A percentile compares a stretch with the other conserved stretches of the same genome.
Conservation (phyloP, 2,113 vertebrate species). For the Catharus minimus region DNA sequence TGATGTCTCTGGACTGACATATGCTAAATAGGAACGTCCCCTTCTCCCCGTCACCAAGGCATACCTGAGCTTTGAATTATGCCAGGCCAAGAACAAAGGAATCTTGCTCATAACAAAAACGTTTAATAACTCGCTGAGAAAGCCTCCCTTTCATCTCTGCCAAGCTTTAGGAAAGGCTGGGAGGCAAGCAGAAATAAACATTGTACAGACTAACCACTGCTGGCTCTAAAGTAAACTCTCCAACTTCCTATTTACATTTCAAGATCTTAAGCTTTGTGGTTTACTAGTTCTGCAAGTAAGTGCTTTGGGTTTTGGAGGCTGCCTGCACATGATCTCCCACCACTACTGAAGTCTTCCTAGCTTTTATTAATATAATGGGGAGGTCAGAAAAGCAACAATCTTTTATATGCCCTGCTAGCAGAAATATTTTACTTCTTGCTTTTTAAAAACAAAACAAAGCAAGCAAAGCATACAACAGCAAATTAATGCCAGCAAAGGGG, state of each 20-base stretch:
- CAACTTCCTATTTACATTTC: conserved; percentile 74
- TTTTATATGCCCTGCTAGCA: conserved; percentile 48
- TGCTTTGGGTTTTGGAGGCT: conserved; percentile 63
- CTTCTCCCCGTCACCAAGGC: conserved; percentile 10
- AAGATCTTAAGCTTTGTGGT: conserved; percentile 66
- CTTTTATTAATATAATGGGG: conserved; percentile 64
- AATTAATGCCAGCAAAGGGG: conserved; percentile 31
- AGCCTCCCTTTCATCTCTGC: conserved; percentile 60
- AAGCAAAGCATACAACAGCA: background rate
- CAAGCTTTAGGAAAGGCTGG: conserved; percentile 56
- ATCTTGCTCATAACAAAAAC: conserved; percentile 58
- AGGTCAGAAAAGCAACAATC: conserved; percentile 48
- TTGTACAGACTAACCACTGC: conserved; percentile 27
- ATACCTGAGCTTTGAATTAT: conserved; percentile 69
- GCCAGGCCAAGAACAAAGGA: conserved; percentile 64
- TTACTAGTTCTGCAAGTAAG: conserved; percentile 71
- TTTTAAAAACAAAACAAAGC: conserved; percentile 36
- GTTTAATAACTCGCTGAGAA: conserved; percentile 53
- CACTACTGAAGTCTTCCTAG: conserved; percentile 49
- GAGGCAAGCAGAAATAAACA: conserved; percentile 60
- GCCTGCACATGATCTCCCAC: conserved; percentile 58
- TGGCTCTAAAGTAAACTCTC: conserved; percentile 71
- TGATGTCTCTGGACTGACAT: background rate
- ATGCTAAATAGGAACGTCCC: background rate
- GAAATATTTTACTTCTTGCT: conserved; percentile 32